Conservation (phyloP, 2,113 vertebrate genomes). For the Nothocercus nigrocapillus region DNA sequence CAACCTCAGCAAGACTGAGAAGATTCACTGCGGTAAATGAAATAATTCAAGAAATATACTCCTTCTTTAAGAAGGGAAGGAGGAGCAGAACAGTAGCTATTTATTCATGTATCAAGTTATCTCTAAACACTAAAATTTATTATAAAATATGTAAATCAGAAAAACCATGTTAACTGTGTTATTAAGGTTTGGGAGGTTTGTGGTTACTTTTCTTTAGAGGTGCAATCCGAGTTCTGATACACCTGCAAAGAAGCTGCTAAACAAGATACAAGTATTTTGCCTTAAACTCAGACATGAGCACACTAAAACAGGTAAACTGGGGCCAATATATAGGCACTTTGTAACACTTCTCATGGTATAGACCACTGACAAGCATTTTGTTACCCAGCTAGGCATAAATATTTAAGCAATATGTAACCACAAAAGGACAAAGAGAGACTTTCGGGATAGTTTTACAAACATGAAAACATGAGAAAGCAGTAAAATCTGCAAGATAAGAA, state of each 20-base stretch:
- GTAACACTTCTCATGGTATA: background rate
- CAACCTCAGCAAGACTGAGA: background rate
- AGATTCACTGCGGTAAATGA: background rate
- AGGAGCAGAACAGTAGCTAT: fast-evolving
- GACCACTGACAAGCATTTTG: fast-evolving
- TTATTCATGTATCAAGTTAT: background rate
- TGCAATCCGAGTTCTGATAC: background rate
- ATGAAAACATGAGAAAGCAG: background rate
- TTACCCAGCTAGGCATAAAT: background rate
- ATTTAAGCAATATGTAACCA: background rate
- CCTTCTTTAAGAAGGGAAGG: fast-evolving
- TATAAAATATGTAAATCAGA: background rate
- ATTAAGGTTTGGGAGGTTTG: background rate
- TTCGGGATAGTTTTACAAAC: background rate
- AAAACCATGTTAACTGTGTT: fast-evolving
- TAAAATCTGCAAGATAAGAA: background rate
- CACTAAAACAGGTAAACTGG: fast-evolving
- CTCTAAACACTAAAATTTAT: background rate
- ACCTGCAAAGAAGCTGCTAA: background rate
- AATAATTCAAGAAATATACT: background rate
- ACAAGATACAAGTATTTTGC: background rate
- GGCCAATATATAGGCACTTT: background rate
- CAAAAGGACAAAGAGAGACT: background rate
- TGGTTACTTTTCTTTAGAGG: background rate
- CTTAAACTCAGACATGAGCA: background rate